A percentile compares a stretch with the other conserved stretches of the same genome.
These are phyloP conservation scores for Austrolebias charrua DNA, from an alignment of 2,797 vertebrate species.

Conservation along the genomic window DNA sequence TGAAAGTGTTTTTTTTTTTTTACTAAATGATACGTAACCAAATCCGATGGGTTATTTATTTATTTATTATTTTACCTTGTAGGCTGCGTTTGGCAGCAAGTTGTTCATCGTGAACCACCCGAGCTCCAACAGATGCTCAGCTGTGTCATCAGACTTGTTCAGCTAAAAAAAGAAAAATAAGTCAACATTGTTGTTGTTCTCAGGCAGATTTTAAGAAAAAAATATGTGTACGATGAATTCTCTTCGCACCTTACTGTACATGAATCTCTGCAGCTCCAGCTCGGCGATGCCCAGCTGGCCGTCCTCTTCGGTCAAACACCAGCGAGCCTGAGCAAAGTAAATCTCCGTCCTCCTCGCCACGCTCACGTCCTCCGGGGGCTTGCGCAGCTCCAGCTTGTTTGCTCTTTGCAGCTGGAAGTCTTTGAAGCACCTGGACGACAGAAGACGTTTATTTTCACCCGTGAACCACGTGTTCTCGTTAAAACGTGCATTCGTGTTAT, in stretches of 20 bases:
- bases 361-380: constrained; percentile 93
- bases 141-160: constrained; percentile 98
- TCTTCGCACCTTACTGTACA: constrained; percentile 93
- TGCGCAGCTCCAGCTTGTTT: constrained; percentile 96
- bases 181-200: background rate
- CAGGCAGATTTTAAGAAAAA: background rate
- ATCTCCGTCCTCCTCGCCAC: constrained; percentile 95
- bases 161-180: constrained; percentile 75
- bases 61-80: no score
- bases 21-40: background rate
- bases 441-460: background rate
- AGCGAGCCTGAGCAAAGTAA: constrained; percentile 96
- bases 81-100: constrained; percentile 92
- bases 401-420: constrained; percentile 96
- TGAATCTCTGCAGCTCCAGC: constrained; percentile 95
- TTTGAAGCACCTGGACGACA: constrained; percentile 88
- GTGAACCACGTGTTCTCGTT: background rate
- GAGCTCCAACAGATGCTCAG: constrained; percentile 95
- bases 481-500: background rate
- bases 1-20: no score
- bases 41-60: background rate
- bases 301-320: constrained; percentile 97
- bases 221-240: background rate
- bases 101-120: constrained; percentile 99
- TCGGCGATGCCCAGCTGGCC: constrained; percentile 98